phyloP scores from a whole-genome alignment of 2,113 vertebrate species.

The Bagarius yarrelli region DNA sequence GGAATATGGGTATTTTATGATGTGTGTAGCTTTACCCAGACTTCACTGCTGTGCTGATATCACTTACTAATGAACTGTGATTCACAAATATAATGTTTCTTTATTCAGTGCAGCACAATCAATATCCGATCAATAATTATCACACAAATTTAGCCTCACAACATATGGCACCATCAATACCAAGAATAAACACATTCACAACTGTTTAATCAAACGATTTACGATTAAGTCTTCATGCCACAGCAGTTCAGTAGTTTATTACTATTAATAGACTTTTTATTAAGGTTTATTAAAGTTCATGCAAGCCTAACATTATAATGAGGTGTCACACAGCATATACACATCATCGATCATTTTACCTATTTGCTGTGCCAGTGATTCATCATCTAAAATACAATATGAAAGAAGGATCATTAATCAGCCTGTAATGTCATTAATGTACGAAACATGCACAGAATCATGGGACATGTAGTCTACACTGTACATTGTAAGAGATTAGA shows the following conservation, averaged over 20 bases:
- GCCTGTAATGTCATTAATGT: not conserved
- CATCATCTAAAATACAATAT: not conserved
- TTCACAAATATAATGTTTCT: not conserved
- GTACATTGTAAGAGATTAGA: no score
- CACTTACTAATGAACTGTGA: not conserved
- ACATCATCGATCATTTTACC: conserved; percentile 9
- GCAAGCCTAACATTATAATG: not conserved
- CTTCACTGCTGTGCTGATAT: not conserved
- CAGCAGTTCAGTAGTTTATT: not conserved
- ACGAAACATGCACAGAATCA: not conserved
- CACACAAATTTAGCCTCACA: not conserved
- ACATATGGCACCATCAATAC: not conserved
- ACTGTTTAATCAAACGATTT: not conserved
- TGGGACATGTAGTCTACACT: not conserved
- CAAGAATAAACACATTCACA: not conserved
- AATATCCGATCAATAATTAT: not conserved
- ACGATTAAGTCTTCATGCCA: not conserved
- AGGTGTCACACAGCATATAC: not conserved
- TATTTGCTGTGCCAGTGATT: not conserved
- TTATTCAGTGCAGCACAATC: not conserved
- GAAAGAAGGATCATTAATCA: conserved; percentile 13
- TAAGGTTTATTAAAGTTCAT: conserved; percentile 5
- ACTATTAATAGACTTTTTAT: conserved; percentile 12
- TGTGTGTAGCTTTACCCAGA: no score
- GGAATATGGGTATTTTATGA: no score